Evolutionary conservation across 2,797 vertebrate genomes (phyloP), one percentile per base, ranked within the genome.

Genomic region (Menidia menidia): DNA sequence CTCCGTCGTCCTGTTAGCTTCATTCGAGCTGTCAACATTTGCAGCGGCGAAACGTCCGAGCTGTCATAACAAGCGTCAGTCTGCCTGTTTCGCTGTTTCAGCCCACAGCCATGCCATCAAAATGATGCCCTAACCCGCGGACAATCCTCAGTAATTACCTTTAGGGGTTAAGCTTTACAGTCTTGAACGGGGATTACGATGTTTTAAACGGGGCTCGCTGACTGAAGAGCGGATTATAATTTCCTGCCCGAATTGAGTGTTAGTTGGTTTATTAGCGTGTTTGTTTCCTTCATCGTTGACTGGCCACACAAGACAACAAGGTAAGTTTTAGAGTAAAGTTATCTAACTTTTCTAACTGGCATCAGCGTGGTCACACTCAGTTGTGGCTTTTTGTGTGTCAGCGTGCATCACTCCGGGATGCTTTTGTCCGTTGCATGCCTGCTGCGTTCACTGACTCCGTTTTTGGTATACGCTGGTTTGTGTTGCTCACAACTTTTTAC

Each of bases 261-360:
- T 16, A 30, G 53, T 57, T 9, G 71, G 19, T 25, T 64, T 44
- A 13, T 61, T 52, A 51, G 39, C 54, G 42, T 9, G 19, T 16
- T 10, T 68, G 60, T 58, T 75, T 31, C 57, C 47, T 62, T 73
- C 33, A 42, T 52, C 79, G 25, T 35, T 73, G 71, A 51, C 82
- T 54, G 59, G 67, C 61, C 13, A 6, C 50, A 16, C 43, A 45
- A 11, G 60, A 57, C 6, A 39, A 16, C 59, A 25, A 60, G 81
- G 85, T 86, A 51, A 76, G 77, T 71, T 70, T 4, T 48, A n/a
- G 13, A 42, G 41, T 13, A 4, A 47, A 68, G 31, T 11, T n/a
- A 14, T 3, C 1, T 18, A 10, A 16, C 1, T 52, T 11, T 0
- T 14, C 1, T 41, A 14, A 15, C 11, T 9, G 6, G 0, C n/a